Evolutionary conservation across 1,140 invertebrate genomes (phyloP), one percentile per base, ranked within the genome.

Genomic region (Scaptomyza hsui): DNA sequence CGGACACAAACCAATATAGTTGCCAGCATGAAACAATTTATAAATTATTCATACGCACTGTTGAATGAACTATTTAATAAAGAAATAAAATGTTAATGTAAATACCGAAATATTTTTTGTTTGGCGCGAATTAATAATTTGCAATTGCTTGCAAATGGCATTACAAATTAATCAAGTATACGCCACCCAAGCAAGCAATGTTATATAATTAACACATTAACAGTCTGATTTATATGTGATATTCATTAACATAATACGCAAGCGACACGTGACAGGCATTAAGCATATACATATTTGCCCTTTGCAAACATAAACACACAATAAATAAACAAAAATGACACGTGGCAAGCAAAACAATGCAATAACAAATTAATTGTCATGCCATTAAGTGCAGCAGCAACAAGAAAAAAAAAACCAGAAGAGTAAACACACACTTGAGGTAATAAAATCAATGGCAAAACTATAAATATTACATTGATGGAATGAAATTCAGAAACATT

Each of bases 191-290:
- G 60, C 73, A 76, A 29, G 26, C 61, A 73, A 53, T 51, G 52
- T 72, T 72, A 67, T 55, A 80, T 83, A 79, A 86, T 85, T 77
- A 85, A 85, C 77, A 85, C 81, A 85, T 85, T 85, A 85, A 81
- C 73, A 67, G 42, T 42, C 56, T 75, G 76, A 83, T 83, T 85
- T 83, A 83, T 83, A 70, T 80, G 68, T 52, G 74, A 74, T 76
- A 83, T 73, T 73, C 60, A 80, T 80, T 86, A 73, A 76, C 79
- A 81, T 78, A 61, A 68, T 76, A 63, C 71, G 60, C 26, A 39
- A 55, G 51, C 73, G 74, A 78, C 78, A 81, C 73, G 74, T 78
- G 78, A 73, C 69, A 76, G 48, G 26, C 59, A 21, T 21, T 2
- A 79, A 56, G 42, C 35, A 70, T 68, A 59, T 86, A 74, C 7